These are phyloP conservation scores for Eueremaeus valkanovi DNA, from an alignment of 2,888 invertebrate species.

Conservation along the genomic window DNA sequence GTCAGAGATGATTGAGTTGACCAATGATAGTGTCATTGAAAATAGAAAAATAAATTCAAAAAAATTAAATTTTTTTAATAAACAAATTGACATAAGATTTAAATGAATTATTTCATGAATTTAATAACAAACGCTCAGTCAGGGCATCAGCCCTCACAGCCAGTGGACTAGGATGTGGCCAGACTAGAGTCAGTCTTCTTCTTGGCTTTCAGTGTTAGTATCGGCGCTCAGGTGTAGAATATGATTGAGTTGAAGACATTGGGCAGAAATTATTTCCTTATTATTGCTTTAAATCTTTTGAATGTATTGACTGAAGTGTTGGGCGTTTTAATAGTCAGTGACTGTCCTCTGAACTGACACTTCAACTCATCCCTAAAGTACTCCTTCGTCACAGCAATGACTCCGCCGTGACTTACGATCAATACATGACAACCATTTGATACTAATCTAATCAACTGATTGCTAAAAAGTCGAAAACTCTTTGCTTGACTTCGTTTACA, in stretches of 20 bases:
- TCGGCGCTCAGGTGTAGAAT: constrained; percentile 35
- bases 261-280: constrained; percentile 7
- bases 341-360: constrained; percentile 2
- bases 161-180: too few relatives aligned
- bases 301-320: constrained; percentile 40
- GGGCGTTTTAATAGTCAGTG: constrained; percentile 28
- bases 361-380: constrained; percentile 26
- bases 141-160: too few relatives aligned
- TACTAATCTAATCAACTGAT: constrained; percentile 13
- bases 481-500: constrained; percentile 26
- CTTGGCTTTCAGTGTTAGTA: neutral
- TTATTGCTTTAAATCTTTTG: neutral
- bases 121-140: neutral
- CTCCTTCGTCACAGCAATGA: constrained; percentile 38
- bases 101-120: too few relatives aligned
- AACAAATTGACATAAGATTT: too few relatives aligned
- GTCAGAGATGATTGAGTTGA: constrained; percentile 56
- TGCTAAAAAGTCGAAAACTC: constrained; percentile 34
- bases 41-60: neutral
- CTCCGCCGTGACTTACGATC: constrained; percentile 43
- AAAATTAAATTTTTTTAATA: too few relatives aligned
- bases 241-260: constrained; percentile 36
- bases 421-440: constrained; percentile 12
- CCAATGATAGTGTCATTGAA: neutral
- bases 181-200: neutral